Conservation (phyloP, 2,113 vertebrate species). For the Petaurus breviceps region DNA sequence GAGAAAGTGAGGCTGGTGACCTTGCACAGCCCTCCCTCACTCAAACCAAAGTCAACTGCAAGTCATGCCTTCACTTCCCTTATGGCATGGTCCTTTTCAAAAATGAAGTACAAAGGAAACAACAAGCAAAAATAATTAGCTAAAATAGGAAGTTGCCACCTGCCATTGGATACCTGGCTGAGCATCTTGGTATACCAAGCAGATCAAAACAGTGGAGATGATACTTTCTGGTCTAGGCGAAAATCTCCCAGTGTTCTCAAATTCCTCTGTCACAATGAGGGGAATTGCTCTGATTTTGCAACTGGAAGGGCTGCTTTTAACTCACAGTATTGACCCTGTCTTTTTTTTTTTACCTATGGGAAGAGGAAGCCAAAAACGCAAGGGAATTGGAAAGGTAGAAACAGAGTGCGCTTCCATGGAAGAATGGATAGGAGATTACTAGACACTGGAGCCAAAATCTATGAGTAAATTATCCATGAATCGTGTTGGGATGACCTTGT, state of each 20-base stretch:
- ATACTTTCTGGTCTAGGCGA: neutral
- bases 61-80: too few species aligned
- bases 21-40: too few species aligned
- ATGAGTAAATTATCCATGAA: neutral
- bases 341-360: neutral
- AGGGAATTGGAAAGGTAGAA: neutral
- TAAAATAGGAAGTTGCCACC: neutral
- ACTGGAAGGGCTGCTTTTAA: neutral
- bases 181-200: neutral
- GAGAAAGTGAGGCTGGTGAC: too few species aligned
- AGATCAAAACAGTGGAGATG: neutral
- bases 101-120: too few species aligned
- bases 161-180: neutral
- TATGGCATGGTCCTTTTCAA: too few species aligned
- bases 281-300: neutral
- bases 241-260: neutral
- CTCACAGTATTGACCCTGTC: neutral
- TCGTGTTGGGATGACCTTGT: neutral
- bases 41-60: too few species aligned
- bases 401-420: neutral
- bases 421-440: neutral
- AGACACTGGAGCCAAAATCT: neutral
- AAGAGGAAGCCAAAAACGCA: neutral
- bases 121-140: neutral
- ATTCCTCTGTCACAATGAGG: neutral